A percentile compares a stretch with the other conserved stretches of the same genome.
Evolutionary conservation across 2,113 vertebrate genomes (phyloP).

Genomic region (Hucho hucho): DNA sequence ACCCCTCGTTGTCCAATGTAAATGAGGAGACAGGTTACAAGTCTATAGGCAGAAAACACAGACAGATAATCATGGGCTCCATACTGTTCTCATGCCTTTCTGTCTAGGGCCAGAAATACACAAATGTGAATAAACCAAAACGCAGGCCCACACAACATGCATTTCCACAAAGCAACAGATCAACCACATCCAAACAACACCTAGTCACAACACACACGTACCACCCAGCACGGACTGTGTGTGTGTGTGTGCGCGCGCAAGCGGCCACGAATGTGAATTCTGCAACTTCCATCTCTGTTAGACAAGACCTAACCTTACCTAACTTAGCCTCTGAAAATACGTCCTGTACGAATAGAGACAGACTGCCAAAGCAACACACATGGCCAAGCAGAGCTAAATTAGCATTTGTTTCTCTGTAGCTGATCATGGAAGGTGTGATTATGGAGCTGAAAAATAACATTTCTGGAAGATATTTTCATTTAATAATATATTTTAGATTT

Average conservation of each 20-base stretch:
- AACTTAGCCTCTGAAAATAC: conserved; percentile 17
- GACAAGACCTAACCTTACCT: neutral
- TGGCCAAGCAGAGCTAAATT: neutral
- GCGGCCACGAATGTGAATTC: conserved; percentile 17
- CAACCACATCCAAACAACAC: no score
- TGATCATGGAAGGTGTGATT: conserved; percentile 23
- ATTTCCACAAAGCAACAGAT: no score
- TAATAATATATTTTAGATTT: no score
- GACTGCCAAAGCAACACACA: conserved; percentile 8
- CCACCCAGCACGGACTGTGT: neutral
- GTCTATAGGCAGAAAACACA: no score
- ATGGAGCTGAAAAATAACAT: neutral
- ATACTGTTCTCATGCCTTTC: no score
- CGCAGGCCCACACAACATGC: no score
- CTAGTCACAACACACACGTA: neutral
- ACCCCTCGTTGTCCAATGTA: no score
- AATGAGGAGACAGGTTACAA: no score
- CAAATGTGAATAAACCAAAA: no score
- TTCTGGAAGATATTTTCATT: neutral
- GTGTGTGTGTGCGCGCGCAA: neutral
- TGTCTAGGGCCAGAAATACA: no score
- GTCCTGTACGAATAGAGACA: conserved; percentile 5
- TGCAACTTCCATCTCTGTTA: conserved; percentile 22
- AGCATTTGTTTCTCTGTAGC: conserved; percentile 12
- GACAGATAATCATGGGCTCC: no score